Percentiles rank a stretch among this genome's conserved stretches.
These are phyloP conservation scores for Podarcis muralis DNA, from an alignment of 2,113 vertebrate genomes.

Conservation along the genomic window DNA sequence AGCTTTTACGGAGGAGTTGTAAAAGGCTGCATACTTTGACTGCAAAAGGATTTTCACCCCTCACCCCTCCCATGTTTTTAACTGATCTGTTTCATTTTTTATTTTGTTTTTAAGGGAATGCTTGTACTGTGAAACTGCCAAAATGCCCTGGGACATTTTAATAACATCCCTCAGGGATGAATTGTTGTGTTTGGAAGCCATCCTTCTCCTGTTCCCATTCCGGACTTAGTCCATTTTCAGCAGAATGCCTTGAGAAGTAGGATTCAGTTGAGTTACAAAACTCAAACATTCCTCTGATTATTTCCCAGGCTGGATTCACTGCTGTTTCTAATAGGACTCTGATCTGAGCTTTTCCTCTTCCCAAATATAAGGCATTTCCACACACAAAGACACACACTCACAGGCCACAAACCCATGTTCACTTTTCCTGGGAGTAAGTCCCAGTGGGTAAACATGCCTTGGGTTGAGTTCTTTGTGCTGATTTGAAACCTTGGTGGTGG, in stretches of 20 bases:
- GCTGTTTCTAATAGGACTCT: slow-evolving; percentile 7
- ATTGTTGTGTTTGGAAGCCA: slow-evolving; percentile 61
- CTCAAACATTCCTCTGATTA: slow-evolving; percentile 41
- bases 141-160: slow-evolving; percentile 66
- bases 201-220: slow-evolving; percentile 26
- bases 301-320: slow-evolving; percentile 51
- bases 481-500: not conserved
- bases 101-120: not conserved
- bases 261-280: slow-evolving; percentile 55
- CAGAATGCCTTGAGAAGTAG: slow-evolving; percentile 45
- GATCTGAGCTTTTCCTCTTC: slow-evolving; percentile 43
- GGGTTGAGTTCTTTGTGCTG: not conserved
- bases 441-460: not conserved
- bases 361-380: slow-evolving; percentile 23
- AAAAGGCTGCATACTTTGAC: slow-evolving; percentile 63
- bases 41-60: slow-evolving; percentile 15
- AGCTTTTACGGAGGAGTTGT: slow-evolving; percentile 66
- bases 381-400: not conserved
- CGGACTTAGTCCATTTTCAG: slow-evolving; percentile 49
- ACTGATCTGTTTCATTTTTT: not conserved
- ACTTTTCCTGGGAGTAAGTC: not conserved
- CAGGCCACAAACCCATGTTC: too few species aligned
- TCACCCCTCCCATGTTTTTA: not conserved
- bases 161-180: slow-evolving; percentile 58
- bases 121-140: slow-evolving; percentile 1